Base-by-base conservation (phyloP, 2,797 vertebrate genomes). In the Sarcophilus harrisii region DNA sequence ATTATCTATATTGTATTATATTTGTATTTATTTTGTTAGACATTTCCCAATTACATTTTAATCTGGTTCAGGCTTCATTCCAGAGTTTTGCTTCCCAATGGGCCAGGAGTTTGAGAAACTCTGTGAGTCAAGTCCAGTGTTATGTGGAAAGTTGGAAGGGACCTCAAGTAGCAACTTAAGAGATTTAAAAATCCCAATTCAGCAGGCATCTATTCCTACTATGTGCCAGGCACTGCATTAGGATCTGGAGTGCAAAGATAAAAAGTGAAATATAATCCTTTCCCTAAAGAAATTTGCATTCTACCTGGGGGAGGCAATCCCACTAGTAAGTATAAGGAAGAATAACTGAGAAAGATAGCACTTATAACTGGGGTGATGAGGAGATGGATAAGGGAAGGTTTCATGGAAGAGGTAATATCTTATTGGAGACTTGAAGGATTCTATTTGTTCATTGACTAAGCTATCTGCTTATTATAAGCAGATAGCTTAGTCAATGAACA, bases 371-470 rank as follows among this genome's bases (percentile, higher is more conserved):
- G 60, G 16, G 16, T 73, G 32, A 5, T 8, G 14, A 16, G 18
- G 11, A 58, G n/a, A 45, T 73, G 28, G 57, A 57, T n/a, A 89
- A 38, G 13, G 30, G 66, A 92, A 73, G 58, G 3, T 55, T n/a
- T 93, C 95, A 73, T 73, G 57, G 29, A 92, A 54, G 3, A 91
- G 57, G 2, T 28, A 38, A 62, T 45, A 54, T 27, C 57, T 38
- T 57, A 90, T n/a, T 6, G 14, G 57, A 94, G 89, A 81, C 62
- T n/a, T 66, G 59, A 94, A 95, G 52, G 54, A 91, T 0, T 66
- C 62, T 49, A 49, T 49, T 49, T 49, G 49, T 49, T 49, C 49
- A 49, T 49, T 49, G 2, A 49, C 49, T 49, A 49, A 49, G 49
- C 49, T 49, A 49, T 49, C 49, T 49, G 49, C 1, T 1, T 1